Percentiles rank a stretch among this genome's conserved stretches.
Conservation (phyloP, 1,140 invertebrate species). For the Neodiprion pinetum region DNA sequence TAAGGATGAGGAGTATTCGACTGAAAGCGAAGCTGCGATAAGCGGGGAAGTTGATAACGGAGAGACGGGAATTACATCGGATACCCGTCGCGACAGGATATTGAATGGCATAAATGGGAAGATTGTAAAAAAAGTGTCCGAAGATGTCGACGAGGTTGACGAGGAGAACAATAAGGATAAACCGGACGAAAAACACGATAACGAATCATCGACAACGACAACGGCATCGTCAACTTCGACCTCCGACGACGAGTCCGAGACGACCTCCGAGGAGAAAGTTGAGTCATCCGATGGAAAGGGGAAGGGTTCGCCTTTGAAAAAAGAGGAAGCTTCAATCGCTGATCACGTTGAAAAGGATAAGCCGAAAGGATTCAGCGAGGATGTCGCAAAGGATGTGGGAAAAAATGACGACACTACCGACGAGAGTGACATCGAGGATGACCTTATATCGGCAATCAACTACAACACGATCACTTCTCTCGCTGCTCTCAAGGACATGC, state of each 20-base stretch:
- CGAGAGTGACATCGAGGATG: slow-evolving; percentile 70
- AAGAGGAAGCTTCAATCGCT: slow-evolving; percentile 29
- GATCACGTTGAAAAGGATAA: slow-evolving; percentile 32
- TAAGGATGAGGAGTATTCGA: background rate
- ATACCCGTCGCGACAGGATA: background rate
- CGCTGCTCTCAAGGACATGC: slow-evolving; percentile 72
- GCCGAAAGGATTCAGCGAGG: slow-evolving; percentile 15
- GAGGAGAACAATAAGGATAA: slow-evolving; percentile 32
- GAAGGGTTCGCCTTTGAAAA: slow-evolving; percentile 20
- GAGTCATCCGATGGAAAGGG: slow-evolving; percentile 34
- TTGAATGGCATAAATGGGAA: background rate
- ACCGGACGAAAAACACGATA: slow-evolving; percentile 34
- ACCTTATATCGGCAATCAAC: slow-evolving; percentile 70
- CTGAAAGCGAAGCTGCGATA: background rate
- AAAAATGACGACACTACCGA: slow-evolving; percentile 57
- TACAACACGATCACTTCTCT: slow-evolving; percentile 73
- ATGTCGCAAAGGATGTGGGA: slow-evolving; percentile 30
- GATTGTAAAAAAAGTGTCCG: background rate
- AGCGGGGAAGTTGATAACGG: background rate
- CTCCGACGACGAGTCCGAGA: slow-evolving; percentile 56
- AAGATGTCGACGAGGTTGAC: background rate
- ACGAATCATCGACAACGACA: slow-evolving; percentile 46
- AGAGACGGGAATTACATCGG: background rate
- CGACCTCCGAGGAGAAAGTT: slow-evolving; percentile 54
- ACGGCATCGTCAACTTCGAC: slow-evolving; percentile 47